phyloP scores from a whole-genome alignment of 2,797 vertebrate species.

The Delichon dasypus region DNA sequence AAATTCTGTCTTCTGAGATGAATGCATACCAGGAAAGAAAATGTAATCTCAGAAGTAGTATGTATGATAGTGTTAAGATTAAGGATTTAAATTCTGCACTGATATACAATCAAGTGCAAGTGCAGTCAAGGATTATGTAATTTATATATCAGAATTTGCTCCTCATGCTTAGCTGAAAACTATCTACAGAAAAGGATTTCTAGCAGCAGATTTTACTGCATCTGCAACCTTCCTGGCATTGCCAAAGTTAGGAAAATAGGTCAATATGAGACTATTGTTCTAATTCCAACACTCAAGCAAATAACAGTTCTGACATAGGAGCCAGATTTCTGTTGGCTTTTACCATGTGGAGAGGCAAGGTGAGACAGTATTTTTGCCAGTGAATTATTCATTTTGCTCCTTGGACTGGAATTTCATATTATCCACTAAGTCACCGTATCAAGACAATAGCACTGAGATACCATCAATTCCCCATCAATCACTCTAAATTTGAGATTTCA shows the following conservation, averaged over 20 bases:
- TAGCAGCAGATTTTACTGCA: neutral
- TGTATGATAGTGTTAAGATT: neutral
- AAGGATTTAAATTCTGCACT: neutral
- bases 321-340: neutral
- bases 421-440: neutral
- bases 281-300: neutral
- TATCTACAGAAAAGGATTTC: neutral
- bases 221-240: neutral
- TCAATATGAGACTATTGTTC: neutral
- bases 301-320: neutral
- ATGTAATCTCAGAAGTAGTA: neutral
- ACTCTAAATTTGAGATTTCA: neutral
- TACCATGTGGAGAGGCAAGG: neutral
- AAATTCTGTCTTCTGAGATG: neutral
- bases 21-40: neutral
- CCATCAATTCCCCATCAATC: neutral
- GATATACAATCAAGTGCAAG: neutral
- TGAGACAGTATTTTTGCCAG: neutral
- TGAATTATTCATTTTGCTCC: neutral
- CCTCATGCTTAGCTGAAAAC: neutral
- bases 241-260: conserved; percentile 1
- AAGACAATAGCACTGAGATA: neutral
- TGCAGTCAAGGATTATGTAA: neutral
- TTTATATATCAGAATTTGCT: neutral
- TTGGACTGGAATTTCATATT: neutral